Evolutionary conservation across 2,797 vertebrate genomes (phyloP), one percentile per base, ranked within the genome.

Genomic region (Tinamus major): DNA sequence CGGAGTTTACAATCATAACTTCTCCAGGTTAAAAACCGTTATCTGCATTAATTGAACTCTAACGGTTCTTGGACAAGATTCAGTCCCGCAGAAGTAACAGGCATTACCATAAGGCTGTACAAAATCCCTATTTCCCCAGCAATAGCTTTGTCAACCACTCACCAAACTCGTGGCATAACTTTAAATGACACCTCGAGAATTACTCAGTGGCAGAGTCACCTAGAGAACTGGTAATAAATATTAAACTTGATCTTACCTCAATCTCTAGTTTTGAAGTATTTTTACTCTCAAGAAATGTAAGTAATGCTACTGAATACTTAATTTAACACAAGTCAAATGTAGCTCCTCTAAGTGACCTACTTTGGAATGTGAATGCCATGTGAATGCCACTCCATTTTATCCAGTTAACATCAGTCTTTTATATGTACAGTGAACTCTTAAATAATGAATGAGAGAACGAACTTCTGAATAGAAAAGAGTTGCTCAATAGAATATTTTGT

Each of bases 181-280:
- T 20, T n/a, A 0, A 2, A 21, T 11, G n/a, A 2, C 2, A 11
- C 39, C 7, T 16, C 7, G 0, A 0, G 41, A 2, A 5, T 49
- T 46, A 1, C 18, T 26, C 9, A 1, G 13, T 46, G 13, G n/a
- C 13, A 4, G 16, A 67, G n/a, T 8, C 19, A 12, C 35, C 41
- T 7, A 0, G 4, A 10, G 46, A 56, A 3, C 58, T 8, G 18
- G 2, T n/a, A 10, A 0, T 2, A 1, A 6, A 0, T 7, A 53
- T 13, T 68, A 1, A 4, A 5, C 39, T 26, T 8, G 18, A 1
- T 10, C 37, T 42, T 58, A 9, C 59, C 20, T 53, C 75, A 10
- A 0, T 1, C 12, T 0, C 33, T 46, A 3, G 31, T 19, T 37
- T 0, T 7, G 74, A 64, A 77, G 39, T 42, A 1, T 0, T 24